Conservation (phyloP, 1,140 invertebrate genomes). For the Drosophila bifasciata region DNA sequence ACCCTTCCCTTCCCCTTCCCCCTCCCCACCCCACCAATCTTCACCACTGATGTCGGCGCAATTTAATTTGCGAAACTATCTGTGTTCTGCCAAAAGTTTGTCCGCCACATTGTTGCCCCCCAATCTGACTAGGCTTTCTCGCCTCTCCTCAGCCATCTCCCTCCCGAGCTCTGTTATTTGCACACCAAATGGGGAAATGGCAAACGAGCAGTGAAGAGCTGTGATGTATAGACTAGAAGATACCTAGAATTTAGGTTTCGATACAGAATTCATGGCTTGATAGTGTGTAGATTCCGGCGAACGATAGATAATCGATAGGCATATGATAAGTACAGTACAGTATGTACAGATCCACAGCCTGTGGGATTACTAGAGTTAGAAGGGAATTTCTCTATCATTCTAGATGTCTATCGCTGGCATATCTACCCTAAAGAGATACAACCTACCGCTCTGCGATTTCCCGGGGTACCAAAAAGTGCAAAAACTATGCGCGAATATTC, state of each 20-base stretch:
- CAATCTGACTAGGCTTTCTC: slow-evolving; percentile 64
- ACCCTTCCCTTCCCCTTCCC: background rate
- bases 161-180: slow-evolving; percentile 62
- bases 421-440: background rate
- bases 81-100: slow-evolving; percentile 76
- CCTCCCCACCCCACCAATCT: slow-evolving; percentile 7
- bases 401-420: too few species aligned
- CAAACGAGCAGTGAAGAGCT: slow-evolving; percentile 20
- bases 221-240: background rate
- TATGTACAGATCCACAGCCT: too few species aligned
- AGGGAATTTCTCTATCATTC: too few species aligned
- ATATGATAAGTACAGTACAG: too few species aligned
- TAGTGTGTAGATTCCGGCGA: too few species aligned
- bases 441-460: background rate
- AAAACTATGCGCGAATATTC: slow-evolving; percentile 67
- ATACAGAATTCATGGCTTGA: too few species aligned
- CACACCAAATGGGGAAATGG: slow-evolving; percentile 63
- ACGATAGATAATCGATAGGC: too few species aligned
- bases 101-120: slow-evolving; percentile 69
- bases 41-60: slow-evolving; percentile 51
- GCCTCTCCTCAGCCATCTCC: slow-evolving; percentile 59
- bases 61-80: slow-evolving; percentile 81
- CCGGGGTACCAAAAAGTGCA: slow-evolving; percentile 11
- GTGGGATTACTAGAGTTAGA: too few species aligned
- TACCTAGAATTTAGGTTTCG: background rate